A percentile compares a stretch with the other conserved stretches of the same genome.
Conservation (phyloP, 35 echinoderm and acorn worm species). For the Ophiothrix spiculata region DNA sequence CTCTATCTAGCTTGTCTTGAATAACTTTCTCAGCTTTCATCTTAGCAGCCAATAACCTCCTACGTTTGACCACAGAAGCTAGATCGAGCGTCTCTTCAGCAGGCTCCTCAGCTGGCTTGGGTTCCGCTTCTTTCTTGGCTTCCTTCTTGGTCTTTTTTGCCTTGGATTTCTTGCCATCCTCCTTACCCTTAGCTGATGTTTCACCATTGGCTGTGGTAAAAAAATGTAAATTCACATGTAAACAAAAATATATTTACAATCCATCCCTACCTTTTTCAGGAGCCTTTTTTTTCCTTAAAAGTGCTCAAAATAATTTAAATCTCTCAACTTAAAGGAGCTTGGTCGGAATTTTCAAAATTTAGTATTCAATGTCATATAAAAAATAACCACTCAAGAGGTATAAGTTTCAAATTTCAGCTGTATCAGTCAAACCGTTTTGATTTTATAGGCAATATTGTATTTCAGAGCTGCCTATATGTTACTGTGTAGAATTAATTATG, state of each 20-base stretch:
- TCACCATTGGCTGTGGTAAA: background rate
- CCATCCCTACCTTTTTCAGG: too few species aligned
- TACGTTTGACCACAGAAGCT: slow-evolving; percentile 77
- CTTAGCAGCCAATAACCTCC: slow-evolving; percentile 69
- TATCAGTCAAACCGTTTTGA: too few species aligned
- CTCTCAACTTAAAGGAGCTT: background rate
- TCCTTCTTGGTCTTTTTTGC: slow-evolving; percentile 35
- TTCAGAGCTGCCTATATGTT: too few species aligned
- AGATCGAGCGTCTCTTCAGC: slow-evolving; percentile 65
- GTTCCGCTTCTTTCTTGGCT: slow-evolving; percentile 42
- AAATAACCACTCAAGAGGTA: too few species aligned
- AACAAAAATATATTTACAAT: too few species aligned
- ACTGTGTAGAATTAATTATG: too few species aligned
- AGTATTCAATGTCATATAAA: too few species aligned
- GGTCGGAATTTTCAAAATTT: too few species aligned
- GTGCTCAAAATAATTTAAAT: background rate
- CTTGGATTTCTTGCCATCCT: slow-evolving; percentile 29
- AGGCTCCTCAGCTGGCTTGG: slow-evolving; percentile 25
- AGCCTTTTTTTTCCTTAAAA: background rate
- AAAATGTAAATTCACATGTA: background rate
- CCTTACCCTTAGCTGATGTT: slow-evolving; percentile 19
- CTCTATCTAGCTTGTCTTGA: slow-evolving; percentile 67
- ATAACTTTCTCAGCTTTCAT: slow-evolving; percentile 63
- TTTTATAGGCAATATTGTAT: too few species aligned
- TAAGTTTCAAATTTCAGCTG: too few species aligned